Base-by-base conservation (phyloP, 2,113 vertebrate genomes). In the Microcebus murinus region DNA sequence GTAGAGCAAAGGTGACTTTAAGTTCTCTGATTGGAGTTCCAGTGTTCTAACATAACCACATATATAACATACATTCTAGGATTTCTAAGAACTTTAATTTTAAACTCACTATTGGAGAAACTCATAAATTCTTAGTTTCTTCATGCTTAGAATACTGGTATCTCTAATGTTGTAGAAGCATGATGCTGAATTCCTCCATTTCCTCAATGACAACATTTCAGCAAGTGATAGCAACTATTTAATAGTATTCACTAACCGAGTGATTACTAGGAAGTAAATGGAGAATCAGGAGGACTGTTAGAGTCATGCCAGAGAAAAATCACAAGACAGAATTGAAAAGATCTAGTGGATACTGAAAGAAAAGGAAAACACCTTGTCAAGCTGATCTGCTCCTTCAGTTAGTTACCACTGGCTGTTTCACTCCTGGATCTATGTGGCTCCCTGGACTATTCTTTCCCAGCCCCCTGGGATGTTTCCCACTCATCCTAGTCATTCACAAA, bases 31-130 rank as follows among this genome's bases (percentile, higher is more conserved):
- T 50, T 96, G n/a, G 36, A 85, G 14, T 86, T 93, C 50, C 50
- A 73, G 14, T 6, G 59, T 61, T 79, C 63, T 59, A 92, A 81
- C 20, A 70, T 61, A 74, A 67, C n/a, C 68, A 79, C 2, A 73
- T 21, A 14, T 20, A 59, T 63, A 92, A 65, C 4, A 57, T 50
- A 48, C 34, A 68, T 86, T 68, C 48, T 90, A 96, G 31, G 11
- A 82, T 73, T 86, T 92, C 68, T 86, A 48, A 73, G 91, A 87
- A 87, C 8, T 15, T 87, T 68, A 80, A 70, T 77, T 94, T 90
- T 86, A 96, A 86, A 34, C 21, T 84, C 39, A 65, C 25, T 42
- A 45, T 57, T 85, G 6, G 20, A 71, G n/a, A 80, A 90, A 70
- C 23, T 10, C 27, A 52, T 67, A 83, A 55, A 95, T 68, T 42